Evolutionary conservation across 2,113 vertebrate species (phyloP).

Genomic region (Tetraodon nigroviridis): DNA sequence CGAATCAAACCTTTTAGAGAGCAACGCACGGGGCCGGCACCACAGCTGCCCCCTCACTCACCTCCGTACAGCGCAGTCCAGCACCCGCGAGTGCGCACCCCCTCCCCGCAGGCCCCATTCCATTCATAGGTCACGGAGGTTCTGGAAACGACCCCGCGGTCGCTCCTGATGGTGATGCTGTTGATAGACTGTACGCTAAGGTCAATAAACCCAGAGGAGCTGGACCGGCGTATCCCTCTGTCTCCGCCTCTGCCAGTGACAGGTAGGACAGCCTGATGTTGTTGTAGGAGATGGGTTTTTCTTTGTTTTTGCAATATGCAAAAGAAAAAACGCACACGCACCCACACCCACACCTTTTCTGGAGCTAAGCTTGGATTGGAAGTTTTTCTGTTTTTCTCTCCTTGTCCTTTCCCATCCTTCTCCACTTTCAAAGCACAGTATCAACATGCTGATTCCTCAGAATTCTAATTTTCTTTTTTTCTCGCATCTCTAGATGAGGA

Average conservation of each 20-base stretch:
- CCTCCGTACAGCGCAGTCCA: conserved; percentile 47
- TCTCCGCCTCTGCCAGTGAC: conserved; percentile 68
- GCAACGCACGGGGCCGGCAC: conserved; percentile 64
- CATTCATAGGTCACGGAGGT: conserved; percentile 44
- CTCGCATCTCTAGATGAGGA: conserved; percentile 18
- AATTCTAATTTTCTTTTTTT: conserved; percentile 13
- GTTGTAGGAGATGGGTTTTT: not conserved
- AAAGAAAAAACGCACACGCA: not conserved
- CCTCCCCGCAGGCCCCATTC: conserved; percentile 65
- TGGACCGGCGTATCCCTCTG: conserved; percentile 59
- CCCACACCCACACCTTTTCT: not conserved
- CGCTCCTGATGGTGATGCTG: conserved; percentile 77
- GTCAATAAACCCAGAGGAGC: conserved; percentile 86
- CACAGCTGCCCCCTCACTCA: conserved; percentile 29
- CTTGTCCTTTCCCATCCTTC: not conserved
- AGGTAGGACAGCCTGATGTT: conserved; percentile 73
- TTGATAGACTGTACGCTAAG: conserved; percentile 92
- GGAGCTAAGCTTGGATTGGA: not conserved
- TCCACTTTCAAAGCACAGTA: not conserved
- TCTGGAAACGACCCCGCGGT: conserved; percentile 50
- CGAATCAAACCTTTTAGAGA: conserved; percentile 88
- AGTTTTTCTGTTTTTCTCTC: not conserved
- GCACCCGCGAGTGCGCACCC: conserved; percentile 67
- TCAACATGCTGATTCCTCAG: conserved; percentile 28
- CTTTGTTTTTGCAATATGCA: not conserved